A percentile compares a stretch with the other conserved stretches of the same genome.
Conservation (phyloP, 2,888 invertebrate species). For the Apodemia duryi region DNA sequence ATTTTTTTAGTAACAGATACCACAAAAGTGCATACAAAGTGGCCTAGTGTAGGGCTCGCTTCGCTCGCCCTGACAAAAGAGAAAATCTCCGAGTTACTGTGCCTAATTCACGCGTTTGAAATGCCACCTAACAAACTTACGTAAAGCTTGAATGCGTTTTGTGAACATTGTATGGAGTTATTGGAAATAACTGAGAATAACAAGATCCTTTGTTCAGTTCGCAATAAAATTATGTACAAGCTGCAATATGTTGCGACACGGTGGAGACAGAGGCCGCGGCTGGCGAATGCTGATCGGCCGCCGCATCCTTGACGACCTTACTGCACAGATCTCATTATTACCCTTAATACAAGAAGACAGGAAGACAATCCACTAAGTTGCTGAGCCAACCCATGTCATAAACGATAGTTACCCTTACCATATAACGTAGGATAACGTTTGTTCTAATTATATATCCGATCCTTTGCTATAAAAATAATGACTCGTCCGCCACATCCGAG, state of each 20-base stretch:
- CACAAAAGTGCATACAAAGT: too few relatives aligned
- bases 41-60: too few relatives aligned
- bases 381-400: background rate
- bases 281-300: background rate
- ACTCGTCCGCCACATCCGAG: too few relatives aligned
- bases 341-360: background rate
- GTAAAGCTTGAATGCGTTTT: background rate
- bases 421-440: background rate
- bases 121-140: background rate
- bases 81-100: background rate
- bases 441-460: too few relatives aligned
- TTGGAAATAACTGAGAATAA: conserved; percentile 2
- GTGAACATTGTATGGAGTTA: background rate
- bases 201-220: background rate
- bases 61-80: too few relatives aligned
- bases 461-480: background rate
- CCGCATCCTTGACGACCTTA: conserved; percentile 3
- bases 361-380: background rate
- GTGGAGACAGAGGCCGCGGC: background rate
- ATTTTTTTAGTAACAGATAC: too few relatives aligned
- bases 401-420: background rate
- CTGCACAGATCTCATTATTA: background rate
- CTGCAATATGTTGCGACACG: conserved; percentile 9
- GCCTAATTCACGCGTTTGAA: background rate
- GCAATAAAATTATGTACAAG: background rate